Evolutionary conservation across 2,888 invertebrate genomes (phyloP).

Genomic region (Megamerina dolium): DNA sequence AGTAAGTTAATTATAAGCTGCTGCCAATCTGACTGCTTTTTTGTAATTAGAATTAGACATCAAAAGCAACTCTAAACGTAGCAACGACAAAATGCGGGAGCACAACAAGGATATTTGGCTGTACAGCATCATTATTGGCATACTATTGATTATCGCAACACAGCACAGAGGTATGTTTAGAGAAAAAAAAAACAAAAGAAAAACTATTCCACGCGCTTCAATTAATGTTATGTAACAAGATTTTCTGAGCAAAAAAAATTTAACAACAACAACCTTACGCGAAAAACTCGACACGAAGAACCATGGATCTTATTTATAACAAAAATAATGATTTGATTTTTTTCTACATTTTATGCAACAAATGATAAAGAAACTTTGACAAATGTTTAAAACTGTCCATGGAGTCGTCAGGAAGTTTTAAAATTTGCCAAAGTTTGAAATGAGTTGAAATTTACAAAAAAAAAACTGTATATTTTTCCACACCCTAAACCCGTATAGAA

Average conservation of each 20-base stretch:
- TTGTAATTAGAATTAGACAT: too few relatives aligned
- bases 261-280: slow-evolving; percentile 6
- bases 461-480: too few relatives aligned
- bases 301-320: slow-evolving; percentile 1
- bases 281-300: slow-evolving; percentile 11
- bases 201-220: background rate
- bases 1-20: too few relatives aligned
- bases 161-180: slow-evolving; percentile 28
- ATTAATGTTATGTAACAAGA: slow-evolving; percentile 14
- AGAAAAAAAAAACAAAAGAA: background rate
- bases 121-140: slow-evolving; percentile 23
- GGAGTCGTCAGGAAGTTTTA: slow-evolving; percentile 21
- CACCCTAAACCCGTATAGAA: background rate
- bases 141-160: slow-evolving; percentile 23
- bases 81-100: too few relatives aligned
- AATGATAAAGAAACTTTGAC: slow-evolving; percentile 37
- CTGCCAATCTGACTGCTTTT: too few relatives aligned
- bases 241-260: slow-evolving; percentile 9
- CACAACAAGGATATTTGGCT: slow-evolving; percentile 18
- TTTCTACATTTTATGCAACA: slow-evolving; percentile 39
- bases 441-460: too few relatives aligned
- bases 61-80: background rate
- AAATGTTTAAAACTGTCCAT: slow-evolving; percentile 33
- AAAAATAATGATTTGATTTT: slow-evolving; percentile 42
- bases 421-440: slow-evolving; percentile 39